These are phyloP conservation scores for Idaea straminata DNA, from an alignment of 2,888 invertebrate genomes.

Conservation along the genomic window DNA sequence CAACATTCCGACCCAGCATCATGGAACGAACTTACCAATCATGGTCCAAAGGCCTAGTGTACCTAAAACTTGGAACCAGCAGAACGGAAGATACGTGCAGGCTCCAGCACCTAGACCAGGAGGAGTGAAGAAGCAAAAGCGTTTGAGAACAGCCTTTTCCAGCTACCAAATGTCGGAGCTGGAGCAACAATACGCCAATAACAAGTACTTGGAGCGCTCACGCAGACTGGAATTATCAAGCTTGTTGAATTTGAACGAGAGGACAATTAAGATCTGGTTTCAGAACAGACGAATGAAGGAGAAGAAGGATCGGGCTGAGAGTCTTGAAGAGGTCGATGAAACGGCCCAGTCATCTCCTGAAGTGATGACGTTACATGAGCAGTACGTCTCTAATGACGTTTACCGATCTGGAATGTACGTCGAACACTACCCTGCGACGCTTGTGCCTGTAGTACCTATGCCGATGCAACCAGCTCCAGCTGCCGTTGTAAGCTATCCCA, in stretches of 20 bases:
- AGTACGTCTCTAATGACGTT: constrained; percentile 34
- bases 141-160: constrained; percentile 89
- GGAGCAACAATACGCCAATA: constrained; percentile 86
- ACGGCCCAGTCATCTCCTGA: constrained; percentile 46
- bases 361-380: constrained; percentile 37
- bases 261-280: constrained; percentile 89
- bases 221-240: constrained; percentile 83
- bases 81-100: constrained; percentile 28
- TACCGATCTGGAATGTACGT: constrained; percentile 36
- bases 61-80: constrained; percentile 10
- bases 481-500: constrained; percentile 29
- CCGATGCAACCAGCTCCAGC: constrained; percentile 22
- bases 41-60: constrained; percentile 10
- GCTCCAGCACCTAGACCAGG: constrained; percentile 35
- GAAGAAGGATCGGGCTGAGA: constrained; percentile 80
- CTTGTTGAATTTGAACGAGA: constrained; percentile 44
- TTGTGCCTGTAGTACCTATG: constrained; percentile 22
- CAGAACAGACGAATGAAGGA: constrained; percentile 89
- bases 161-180: constrained; percentile 86
- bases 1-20: constrained; percentile 12
- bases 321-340: constrained; percentile 48
- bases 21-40: constrained; percentile 15
- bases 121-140: constrained; percentile 71
- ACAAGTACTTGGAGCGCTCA: constrained; percentile 85
- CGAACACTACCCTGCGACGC: constrained; percentile 39